phyloP scores from a whole-genome alignment of 2,797 vertebrate genomes.

The Bradypodion pumilum region DNA sequence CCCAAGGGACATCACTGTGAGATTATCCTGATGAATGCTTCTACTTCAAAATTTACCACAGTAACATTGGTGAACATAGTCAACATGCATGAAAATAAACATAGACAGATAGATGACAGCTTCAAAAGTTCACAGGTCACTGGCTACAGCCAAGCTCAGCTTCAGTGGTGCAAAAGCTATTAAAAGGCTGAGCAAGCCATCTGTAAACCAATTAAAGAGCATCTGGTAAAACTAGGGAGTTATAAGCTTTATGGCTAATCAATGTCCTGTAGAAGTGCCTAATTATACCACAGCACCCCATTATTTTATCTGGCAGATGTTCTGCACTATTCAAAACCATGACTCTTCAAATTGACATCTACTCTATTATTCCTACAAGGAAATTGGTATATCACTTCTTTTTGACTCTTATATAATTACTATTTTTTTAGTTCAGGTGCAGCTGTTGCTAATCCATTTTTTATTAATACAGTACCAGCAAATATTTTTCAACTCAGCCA shows the following conservation, averaged over 20 bases:
- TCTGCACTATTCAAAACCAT: neutral
- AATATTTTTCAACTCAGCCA: neutral
- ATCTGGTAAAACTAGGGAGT: conserved; percentile 12
- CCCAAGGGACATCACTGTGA: too few species aligned
- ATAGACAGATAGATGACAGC: neutral
- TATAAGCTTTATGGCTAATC: conserved; percentile 22
- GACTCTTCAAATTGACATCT: neutral
- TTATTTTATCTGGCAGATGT: conserved; percentile 26
- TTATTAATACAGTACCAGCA: neutral
- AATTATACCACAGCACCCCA: conserved; percentile 14
- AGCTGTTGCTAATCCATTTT: conserved; percentile 3
- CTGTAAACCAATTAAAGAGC: conserved; percentile 11
- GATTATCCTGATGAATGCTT: neutral
- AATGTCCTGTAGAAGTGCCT: conserved; percentile 1
- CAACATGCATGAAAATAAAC: neutral
- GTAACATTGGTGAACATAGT: neutral
- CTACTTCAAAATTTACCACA: neutral
- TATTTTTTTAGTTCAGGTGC: neutral
- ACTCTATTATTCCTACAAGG: neutral
- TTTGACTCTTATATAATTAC: conserved; percentile 3
- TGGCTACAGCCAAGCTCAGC: neutral
- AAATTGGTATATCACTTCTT: conserved; percentile 5
- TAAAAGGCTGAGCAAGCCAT: conserved; percentile 1
- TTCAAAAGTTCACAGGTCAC: neutral
- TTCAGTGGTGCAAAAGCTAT: neutral